Evolutionary conservation across 2,113 vertebrate genomes (phyloP).

Genomic region (Myodes glareolus): DNA sequence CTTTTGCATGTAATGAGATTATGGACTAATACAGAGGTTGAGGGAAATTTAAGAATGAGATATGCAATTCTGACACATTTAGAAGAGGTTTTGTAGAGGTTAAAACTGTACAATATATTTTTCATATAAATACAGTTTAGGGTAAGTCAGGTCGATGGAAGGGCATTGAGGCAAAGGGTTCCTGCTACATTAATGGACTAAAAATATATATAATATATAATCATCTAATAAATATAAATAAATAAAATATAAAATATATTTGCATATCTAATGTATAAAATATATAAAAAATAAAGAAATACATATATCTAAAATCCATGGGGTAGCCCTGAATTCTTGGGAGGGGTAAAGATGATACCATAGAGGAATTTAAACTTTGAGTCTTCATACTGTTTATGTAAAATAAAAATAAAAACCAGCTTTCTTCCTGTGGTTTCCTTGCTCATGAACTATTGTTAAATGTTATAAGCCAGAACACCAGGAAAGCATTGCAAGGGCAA

Average conservation of each 20-base stretch:
- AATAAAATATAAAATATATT: no score
- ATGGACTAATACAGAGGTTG: background rate
- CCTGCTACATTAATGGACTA: background rate
- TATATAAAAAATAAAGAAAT: no score
- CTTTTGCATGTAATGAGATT: slow-evolving; percentile 34
- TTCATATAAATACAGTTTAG: background rate
- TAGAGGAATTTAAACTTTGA: slow-evolving; percentile 58
- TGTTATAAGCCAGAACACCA: background rate
- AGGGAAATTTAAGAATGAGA: background rate
- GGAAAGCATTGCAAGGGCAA: background rate
- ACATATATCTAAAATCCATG: background rate
- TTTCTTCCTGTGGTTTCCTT: background rate
- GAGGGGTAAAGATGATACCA: background rate
- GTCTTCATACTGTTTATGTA: background rate
- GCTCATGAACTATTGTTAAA: background rate
- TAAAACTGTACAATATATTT: slow-evolving; percentile 21
- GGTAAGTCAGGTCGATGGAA: background rate
- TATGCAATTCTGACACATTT: background rate
- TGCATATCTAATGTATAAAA: no score
- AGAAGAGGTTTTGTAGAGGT: background rate
- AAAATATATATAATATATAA: no score
- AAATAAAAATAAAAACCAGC: slow-evolving; percentile 39
- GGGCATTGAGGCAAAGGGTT: background rate
- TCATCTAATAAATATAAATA: no score
- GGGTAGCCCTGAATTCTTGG: background rate